Conservation (phyloP, 1,140 invertebrate species). For the Drosophila jambulina region DNA sequence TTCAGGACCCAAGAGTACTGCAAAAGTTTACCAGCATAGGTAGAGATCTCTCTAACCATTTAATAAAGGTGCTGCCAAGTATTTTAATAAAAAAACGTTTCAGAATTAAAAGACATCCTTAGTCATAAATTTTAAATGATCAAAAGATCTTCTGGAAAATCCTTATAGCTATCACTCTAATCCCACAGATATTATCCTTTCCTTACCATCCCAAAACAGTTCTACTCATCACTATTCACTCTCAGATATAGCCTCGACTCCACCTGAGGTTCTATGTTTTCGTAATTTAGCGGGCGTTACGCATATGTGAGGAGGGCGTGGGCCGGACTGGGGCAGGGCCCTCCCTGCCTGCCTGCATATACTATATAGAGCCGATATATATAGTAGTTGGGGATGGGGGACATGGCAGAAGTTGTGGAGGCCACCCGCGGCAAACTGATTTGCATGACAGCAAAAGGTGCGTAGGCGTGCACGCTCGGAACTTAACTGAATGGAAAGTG, state of each 20-base stretch:
- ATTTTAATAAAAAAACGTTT: neutral
- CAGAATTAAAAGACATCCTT: neutral
- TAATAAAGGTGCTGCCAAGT: neutral
- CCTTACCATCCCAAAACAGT: neutral
- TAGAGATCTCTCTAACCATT: neutral
- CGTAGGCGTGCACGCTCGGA: constrained; percentile 67
- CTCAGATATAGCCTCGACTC: constrained; percentile 23
- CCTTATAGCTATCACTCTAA: too few relatives aligned
- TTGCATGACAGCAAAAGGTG: constrained; percentile 79
- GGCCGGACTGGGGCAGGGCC: constrained; percentile 11
- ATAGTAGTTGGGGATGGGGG: neutral
- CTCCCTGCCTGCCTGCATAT: neutral
- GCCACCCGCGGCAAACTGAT: constrained; percentile 66
- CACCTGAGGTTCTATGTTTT: constrained; percentile 24
- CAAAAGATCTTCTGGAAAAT: neutral
- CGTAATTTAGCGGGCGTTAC: constrained; percentile 62
- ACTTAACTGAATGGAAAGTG: constrained; percentile 48
- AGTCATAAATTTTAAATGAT: neutral
- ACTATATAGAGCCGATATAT: constrained; percentile 10
- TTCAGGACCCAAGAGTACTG: too few relatives aligned
- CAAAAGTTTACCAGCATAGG: too few relatives aligned
- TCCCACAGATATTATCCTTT: neutral
- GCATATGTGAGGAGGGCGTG: constrained; percentile 50
- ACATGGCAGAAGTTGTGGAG: constrained; percentile 23
- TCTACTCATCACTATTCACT: constrained; percentile 17